Percentiles rank a stretch among this genome's conserved stretches.
Conservation (phyloP, 2,888 invertebrate species). For the Bombylius discolor region DNA sequence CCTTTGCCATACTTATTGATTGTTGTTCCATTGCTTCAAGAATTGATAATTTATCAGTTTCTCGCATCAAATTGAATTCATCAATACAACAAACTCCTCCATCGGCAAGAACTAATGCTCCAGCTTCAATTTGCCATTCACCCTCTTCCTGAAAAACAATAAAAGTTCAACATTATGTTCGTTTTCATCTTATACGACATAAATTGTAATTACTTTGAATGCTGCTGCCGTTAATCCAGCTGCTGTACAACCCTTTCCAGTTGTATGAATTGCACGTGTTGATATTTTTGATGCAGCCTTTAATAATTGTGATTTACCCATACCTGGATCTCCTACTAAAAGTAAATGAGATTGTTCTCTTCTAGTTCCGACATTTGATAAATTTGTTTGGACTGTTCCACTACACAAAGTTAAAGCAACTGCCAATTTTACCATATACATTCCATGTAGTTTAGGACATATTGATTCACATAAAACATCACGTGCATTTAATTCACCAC, state of each 20-base stretch:
- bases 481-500: conserved; percentile 55
- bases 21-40: conserved; percentile 95
- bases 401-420: conserved; percentile 48
- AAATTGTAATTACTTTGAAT: conserved; percentile 47
- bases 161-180: conserved; percentile 1
- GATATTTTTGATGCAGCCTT: conserved; percentile 44
- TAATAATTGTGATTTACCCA: conserved; percentile 77
- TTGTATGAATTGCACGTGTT: conserved; percentile 64
- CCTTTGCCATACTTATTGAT: conserved; percentile 78
- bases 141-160: conserved; percentile 56
- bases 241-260: conserved; percentile 72
- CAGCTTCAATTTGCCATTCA: conserved; percentile 83
- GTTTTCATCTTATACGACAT: neutral
- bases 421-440: conserved; percentile 78
- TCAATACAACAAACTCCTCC: conserved; percentile 87
- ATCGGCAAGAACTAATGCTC: conserved; percentile 76
- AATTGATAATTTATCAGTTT: conserved; percentile 69
- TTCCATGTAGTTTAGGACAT: conserved; percentile 75
- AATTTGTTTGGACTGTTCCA: conserved; percentile 30
- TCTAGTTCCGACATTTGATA: conserved; percentile 31
- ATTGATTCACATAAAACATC: conserved; percentile 67
- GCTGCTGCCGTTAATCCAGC: conserved; percentile 85
- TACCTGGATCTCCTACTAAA: conserved; percentile 78
- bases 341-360: conserved; percentile 76
- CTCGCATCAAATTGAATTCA: conserved; percentile 73